Conservation (phyloP, 1,140 invertebrate species). For the Sipha flava region DNA sequence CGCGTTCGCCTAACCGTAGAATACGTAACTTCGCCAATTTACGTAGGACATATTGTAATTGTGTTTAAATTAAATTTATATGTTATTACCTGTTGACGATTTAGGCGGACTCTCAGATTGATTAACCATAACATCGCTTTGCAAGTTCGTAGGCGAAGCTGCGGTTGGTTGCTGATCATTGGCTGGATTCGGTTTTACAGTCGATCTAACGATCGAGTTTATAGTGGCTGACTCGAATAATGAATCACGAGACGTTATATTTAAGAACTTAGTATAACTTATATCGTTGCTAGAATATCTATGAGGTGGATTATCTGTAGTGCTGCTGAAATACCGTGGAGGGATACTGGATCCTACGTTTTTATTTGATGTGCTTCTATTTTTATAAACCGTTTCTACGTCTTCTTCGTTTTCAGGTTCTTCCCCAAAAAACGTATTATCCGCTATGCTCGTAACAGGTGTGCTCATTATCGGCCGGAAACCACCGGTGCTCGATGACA, state of each 20-base stretch:
- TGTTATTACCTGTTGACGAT: slow-evolving; percentile 10
- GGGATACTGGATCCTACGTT: neutral
- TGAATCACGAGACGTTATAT: neutral
- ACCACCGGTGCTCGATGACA: slow-evolving; percentile 57
- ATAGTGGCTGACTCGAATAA: slow-evolving; percentile 9
- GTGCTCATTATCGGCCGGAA: slow-evolving; percentile 54
- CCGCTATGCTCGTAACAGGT: slow-evolving; percentile 39
- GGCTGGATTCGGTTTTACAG: neutral
- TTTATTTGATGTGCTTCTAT: neutral
- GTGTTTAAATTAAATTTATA: neutral
- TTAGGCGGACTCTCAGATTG: neutral
- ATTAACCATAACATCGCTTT: neutral
- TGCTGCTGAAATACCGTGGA: neutral
- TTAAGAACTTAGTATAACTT: neutral
- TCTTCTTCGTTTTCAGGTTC: neutral
- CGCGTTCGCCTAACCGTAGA: too few relatives aligned
- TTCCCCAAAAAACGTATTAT: neutral
- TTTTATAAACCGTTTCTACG: neutral
- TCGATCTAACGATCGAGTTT: neutral
- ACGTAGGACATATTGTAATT: too few relatives aligned
- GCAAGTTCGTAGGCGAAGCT: neutral
- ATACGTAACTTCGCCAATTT: too few relatives aligned
- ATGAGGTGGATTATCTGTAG: neutral
- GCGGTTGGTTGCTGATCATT: neutral
- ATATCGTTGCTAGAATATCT: neutral